Conservation (phyloP, 1,140 invertebrate genomes). For the Octopus bimaculoides region DNA sequence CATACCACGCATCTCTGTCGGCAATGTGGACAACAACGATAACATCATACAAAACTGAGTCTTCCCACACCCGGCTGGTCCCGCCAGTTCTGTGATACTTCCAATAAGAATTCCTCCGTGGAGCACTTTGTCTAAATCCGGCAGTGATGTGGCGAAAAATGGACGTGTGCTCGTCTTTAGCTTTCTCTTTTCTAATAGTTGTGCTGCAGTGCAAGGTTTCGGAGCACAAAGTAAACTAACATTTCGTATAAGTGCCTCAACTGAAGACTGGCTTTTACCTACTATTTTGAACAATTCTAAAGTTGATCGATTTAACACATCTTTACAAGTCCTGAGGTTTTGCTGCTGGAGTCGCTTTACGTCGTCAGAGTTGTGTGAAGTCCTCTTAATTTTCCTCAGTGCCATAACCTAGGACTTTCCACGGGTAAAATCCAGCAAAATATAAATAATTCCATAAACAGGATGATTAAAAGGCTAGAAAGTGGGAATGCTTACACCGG, state of each 20-base stretch:
- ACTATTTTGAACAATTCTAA: conserved; percentile 36
- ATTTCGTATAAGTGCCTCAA: conserved; percentile 25
- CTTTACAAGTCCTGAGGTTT: conserved; percentile 27
- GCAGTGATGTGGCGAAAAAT: conserved; percentile 34
- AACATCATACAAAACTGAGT: conserved; percentile 49
- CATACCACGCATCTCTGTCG: conserved; percentile 22
- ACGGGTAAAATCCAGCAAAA: too few species aligned
- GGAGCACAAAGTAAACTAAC: conserved; percentile 29
- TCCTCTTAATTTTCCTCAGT: conserved; percentile 16
- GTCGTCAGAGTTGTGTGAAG: background rate
- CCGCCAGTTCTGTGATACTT: conserved; percentile 43
- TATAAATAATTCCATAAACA: too few species aligned
- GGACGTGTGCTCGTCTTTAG: conserved; percentile 14
- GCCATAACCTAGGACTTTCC: conserved; percentile 9
- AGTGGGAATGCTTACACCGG: too few species aligned
- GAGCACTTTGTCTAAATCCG: conserved; percentile 36
- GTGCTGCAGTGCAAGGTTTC: conserved; percentile 24
- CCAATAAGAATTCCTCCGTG: conserved; percentile 39
- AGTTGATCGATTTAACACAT: conserved; percentile 31
- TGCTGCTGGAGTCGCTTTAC: conserved; percentile 20
- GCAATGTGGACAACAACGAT: conserved; percentile 31
- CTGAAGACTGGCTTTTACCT: conserved; percentile 21
- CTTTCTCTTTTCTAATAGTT: conserved; percentile 10
- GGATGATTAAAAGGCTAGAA: too few species aligned
- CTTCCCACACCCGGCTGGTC: conserved; percentile 48